These are phyloP conservation scores for Hypolimnas misippus DNA, from an alignment of 2,888 invertebrate genomes.

Conservation along the genomic window DNA sequence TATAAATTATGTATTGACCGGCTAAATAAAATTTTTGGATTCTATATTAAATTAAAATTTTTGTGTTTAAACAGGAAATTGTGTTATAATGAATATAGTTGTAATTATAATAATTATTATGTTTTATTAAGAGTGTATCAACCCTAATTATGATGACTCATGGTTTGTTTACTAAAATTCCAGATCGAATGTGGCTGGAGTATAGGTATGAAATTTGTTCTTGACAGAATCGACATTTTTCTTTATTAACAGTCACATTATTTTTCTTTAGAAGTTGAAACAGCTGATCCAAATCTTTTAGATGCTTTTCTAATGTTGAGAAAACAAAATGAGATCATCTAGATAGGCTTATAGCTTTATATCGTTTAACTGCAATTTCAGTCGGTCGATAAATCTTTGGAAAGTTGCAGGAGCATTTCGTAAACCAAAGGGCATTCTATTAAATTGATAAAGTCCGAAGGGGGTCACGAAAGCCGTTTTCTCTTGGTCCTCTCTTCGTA, in stretches of 20 bases:
- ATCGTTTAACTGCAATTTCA: too few relatives aligned
- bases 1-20: too few relatives aligned
- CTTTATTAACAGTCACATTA: constrained; percentile 40
- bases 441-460: constrained; percentile 41
- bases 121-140: too few relatives aligned
- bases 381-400: constrained; percentile 45
- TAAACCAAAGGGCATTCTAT: constrained; percentile 45
- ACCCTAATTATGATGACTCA: too few relatives aligned
- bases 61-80: too few relatives aligned
- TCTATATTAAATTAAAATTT: too few relatives aligned
- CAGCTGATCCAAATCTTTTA: constrained; percentile 44
- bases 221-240: constrained; percentile 42
- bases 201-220: constrained; percentile 36
- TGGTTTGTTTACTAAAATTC: too few relatives aligned
- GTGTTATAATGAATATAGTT: too few relatives aligned
- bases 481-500: constrained; percentile 37
- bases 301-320: constrained; percentile 44
- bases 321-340: constrained; percentile 46
- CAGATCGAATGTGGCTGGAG: too few relatives aligned
- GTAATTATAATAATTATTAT: too few relatives aligned
- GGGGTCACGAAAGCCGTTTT: constrained; percentile 43
- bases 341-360: too few relatives aligned
- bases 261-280: constrained; percentile 36
- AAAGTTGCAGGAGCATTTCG: constrained; percentile 45
- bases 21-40: too few relatives aligned